Percentiles rank a stretch among this genome's conserved stretches.
phyloP scores from a whole-genome alignment of 2,797 vertebrate species.

The Geotria australis region DNA sequence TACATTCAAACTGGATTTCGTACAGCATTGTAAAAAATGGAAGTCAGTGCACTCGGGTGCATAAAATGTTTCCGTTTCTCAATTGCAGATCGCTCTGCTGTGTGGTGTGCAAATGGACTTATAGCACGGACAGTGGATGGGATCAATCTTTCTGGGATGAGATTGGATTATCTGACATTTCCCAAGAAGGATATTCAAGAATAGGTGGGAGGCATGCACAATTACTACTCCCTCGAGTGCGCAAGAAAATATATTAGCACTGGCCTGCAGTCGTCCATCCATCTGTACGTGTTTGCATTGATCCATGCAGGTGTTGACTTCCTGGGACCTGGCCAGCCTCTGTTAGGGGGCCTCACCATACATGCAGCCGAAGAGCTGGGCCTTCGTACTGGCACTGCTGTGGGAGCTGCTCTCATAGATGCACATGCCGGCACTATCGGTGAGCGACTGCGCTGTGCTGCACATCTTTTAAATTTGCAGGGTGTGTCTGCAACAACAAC shows the following conservation, averaged over 20 bases:
- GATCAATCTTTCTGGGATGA: slow-evolving; percentile 45
- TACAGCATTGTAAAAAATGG: too few relatives aligned
- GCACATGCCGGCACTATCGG: slow-evolving; percentile 81
- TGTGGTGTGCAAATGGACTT: slow-evolving; percentile 80
- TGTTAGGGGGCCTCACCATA: slow-evolving; percentile 34
- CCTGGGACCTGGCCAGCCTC: slow-evolving; percentile 31
- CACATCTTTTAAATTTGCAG: too few relatives aligned
- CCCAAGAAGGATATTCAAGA: slow-evolving; percentile 38
- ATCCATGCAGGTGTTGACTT: slow-evolving; percentile 4
- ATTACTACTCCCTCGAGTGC: not conserved
- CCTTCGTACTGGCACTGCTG: slow-evolving; percentile 33
- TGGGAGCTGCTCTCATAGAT: slow-evolving; percentile 63
- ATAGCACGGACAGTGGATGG: slow-evolving; percentile 45
- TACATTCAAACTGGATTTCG: too few relatives aligned
- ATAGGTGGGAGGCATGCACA: slow-evolving; percentile 25
- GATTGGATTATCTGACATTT: slow-evolving; percentile 44
- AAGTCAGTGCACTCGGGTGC: too few relatives aligned
- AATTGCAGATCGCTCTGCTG: slow-evolving; percentile 50
- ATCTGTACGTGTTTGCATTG: too few relatives aligned
- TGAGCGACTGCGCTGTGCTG: slow-evolving; percentile 7
- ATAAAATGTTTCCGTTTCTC: too few relatives aligned
- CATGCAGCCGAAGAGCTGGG: slow-evolving; percentile 39
- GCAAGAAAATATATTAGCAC: too few relatives aligned
- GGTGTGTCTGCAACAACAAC: too few relatives aligned
- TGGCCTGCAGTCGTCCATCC: too few relatives aligned